Base-by-base conservation (phyloP, 2,888 invertebrate species). In the Tiphia femorata region DNA sequence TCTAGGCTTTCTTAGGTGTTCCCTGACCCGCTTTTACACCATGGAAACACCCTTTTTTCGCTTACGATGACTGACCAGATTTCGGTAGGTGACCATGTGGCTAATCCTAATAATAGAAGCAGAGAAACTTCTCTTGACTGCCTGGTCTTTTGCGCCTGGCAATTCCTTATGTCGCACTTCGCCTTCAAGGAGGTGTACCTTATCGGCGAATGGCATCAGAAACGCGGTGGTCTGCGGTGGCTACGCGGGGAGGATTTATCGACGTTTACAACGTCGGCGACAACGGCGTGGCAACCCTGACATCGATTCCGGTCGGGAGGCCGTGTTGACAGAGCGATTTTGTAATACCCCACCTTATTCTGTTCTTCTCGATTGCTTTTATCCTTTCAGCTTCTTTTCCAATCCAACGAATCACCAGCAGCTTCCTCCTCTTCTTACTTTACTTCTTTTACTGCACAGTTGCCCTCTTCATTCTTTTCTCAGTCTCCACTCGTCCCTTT, bases 321-420 rank as follows among this genome's bases (percentile, higher is more conserved):
- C 16, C 41, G 53, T 67, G 69, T 70, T 67, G 70, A 70, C 70
- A 63, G 59, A 70, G 47, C 52, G 70, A 70, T 67, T 70, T 70
- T 60, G 62, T 67, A 70, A 67, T 70, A 67, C 70, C 60, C 55
- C 64, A 54, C 60, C 42, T 65, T 63, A 70, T 63, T n/a, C 55
- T 49, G 51, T 16, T 51, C 55, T 33, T 37, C 49, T 12, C 16
- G 8, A 33, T 14, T n/a, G 33, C 33, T n/a, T 4, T n/a, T n/a
- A n/a, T n/a, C n/a, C 10, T 7, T 30, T 3, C 4, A 8, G 10
- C 30, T 30, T 14, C 3, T 30, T 30, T 30, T 30, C 14, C 30
- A 30, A 30, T n/a, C 4, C 30, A 30, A 30, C 30, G 30, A 12
- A 14, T 8, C 14, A n/a, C n/a, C 30, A 14, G 10, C n/a, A 30